Percentiles rank a stretch among this genome's conserved stretches.
phyloP scores from a whole-genome alignment of 2,797 vertebrate genomes.

The Sardinella longiceps region DNA sequence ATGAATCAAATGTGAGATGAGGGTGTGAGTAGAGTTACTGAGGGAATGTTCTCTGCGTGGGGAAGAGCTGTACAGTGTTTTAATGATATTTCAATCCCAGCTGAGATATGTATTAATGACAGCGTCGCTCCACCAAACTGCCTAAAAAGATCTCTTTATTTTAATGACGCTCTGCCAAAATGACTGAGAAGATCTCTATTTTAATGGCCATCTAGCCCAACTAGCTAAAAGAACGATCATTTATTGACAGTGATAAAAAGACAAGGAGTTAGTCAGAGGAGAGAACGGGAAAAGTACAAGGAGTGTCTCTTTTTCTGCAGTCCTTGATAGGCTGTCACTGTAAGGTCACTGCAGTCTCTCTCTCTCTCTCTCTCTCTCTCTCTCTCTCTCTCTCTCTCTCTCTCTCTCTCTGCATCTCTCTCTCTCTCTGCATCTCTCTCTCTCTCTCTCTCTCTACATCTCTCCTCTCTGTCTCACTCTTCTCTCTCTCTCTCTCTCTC shows the following conservation, averaged over 20 bases:
- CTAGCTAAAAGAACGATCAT: not conserved
- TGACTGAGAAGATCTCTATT: not conserved
- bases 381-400: not conserved
- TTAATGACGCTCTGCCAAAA: not conserved
- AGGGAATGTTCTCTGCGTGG: no score
- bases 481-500: not conserved
- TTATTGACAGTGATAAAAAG: not conserved
- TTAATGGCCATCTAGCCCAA: not conserved
- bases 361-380: not conserved
- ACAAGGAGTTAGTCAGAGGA: not conserved
- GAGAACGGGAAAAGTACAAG: not conserved
- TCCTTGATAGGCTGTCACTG: not conserved
- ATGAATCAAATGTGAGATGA: no score
- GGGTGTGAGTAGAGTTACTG: no score
- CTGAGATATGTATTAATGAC: not conserved
- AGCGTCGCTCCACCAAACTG: not conserved
- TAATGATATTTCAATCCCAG: not conserved
- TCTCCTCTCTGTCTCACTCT: not conserved
- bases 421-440: not conserved
- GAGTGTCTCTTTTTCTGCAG: not conserved
- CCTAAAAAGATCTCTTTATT: not conserved
- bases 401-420: no score
- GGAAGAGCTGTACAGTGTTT: not conserved
- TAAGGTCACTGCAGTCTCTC: slow-evolving; percentile 11
- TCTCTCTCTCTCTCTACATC: not conserved